Evolutionary conservation across 1,140 invertebrate genomes (phyloP).

Genomic region (Drosophila ohnishii): DNA sequence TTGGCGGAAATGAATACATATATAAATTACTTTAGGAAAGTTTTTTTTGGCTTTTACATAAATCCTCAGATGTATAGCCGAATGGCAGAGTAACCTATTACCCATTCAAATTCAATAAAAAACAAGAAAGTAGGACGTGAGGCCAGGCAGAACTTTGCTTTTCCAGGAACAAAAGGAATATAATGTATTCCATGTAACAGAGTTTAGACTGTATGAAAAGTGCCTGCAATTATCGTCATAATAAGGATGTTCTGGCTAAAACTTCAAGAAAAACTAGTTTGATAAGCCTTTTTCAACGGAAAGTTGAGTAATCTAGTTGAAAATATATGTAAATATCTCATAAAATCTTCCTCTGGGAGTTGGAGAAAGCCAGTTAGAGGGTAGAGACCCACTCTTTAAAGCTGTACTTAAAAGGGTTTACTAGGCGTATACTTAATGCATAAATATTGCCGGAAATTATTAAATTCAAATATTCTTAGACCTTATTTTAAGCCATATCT

Average conservation of each 20-base stretch:
- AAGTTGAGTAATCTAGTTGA: no score
- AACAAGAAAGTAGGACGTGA: conserved; percentile 2
- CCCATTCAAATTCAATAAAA: conserved; percentile 29
- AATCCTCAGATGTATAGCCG: conserved; percentile 6
- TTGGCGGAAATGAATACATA: conserved; percentile 39
- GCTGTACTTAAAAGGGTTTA: no score
- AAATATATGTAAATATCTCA: no score
- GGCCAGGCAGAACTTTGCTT: neutral
- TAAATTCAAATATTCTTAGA: no score
- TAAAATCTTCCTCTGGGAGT: no score
- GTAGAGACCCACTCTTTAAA: no score
- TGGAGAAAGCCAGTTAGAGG: no score
- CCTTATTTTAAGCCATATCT: no score
- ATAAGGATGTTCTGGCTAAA: neutral
- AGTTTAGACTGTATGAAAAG: neutral
- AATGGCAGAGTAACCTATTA: conserved; percentile 14
- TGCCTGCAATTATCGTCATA: neutral
- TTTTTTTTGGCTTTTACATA: neutral
- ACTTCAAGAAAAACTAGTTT: neutral
- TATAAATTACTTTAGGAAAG: conserved; percentile 18
- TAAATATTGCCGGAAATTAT: no score
- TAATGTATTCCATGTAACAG: conserved; percentile 3
- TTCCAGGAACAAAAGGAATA: neutral
- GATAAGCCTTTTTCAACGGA: neutral
- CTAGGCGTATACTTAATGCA: no score